Percentiles rank a stretch among this genome's conserved stretches.
These are phyloP conservation scores for Cataglyphis hispanica DNA, from an alignment of 1,140 invertebrate species.

Conservation along the genomic window DNA sequence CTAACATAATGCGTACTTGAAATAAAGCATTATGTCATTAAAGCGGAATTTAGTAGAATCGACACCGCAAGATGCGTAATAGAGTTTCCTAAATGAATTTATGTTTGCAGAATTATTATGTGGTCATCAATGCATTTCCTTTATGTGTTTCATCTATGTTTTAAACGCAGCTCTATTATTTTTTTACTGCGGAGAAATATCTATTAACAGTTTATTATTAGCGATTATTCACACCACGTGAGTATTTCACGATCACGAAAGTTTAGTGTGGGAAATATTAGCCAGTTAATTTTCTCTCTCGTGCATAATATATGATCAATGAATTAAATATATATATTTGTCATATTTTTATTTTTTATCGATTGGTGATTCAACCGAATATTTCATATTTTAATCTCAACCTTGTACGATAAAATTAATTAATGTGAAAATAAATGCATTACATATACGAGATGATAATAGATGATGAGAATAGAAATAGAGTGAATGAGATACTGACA, in stretches of 20 bases:
- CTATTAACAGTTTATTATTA: slow-evolving; percentile 59
- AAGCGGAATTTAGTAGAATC: background rate
- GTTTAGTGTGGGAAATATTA: background rate
- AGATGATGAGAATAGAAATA: slow-evolving; percentile 1
- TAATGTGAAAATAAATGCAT: background rate
- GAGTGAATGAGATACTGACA: background rate
- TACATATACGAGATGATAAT: background rate
- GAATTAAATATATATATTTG: background rate
- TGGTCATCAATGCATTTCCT: background rate
- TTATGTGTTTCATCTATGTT: slow-evolving; percentile 4
- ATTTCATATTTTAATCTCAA: slow-evolving; percentile 6
- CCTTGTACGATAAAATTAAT: slow-evolving; percentile 18
- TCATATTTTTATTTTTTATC: background rate
- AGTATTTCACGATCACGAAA: slow-evolving; percentile 28
- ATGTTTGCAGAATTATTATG: slow-evolving; percentile 24
- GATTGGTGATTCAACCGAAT: background rate
- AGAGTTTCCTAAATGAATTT: slow-evolving; percentile 35
- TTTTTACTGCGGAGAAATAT: slow-evolving; percentile 32
- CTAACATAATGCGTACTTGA: slow-evolving; percentile 5
- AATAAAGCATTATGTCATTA: slow-evolving; percentile 4
- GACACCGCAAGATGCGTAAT: slow-evolving; percentile 22
- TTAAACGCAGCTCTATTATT: slow-evolving; percentile 29
- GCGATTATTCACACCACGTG: slow-evolving; percentile 29
- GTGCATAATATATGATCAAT: background rate
- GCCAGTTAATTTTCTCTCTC: background rate